These are phyloP conservation scores for Hemicordylus capensis DNA, from an alignment of 2,113 vertebrate genomes.

Conservation along the genomic window DNA sequence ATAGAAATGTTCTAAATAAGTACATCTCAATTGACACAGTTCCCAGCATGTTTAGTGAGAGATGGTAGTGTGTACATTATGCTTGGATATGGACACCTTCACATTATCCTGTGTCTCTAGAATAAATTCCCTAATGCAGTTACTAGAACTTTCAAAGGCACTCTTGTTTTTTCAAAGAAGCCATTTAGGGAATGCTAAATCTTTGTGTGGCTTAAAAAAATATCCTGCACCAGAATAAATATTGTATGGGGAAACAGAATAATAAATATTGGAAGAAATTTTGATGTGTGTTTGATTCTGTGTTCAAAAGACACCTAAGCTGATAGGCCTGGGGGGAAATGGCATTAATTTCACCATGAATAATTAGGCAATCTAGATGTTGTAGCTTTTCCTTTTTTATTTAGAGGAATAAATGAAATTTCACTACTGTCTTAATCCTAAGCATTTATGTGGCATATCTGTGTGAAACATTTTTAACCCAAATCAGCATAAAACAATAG, in stretches of 20 bases:
- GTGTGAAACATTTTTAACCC: not conserved
- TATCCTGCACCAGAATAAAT: not conserved
- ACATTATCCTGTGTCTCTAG: not conserved
- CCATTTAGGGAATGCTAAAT: not conserved
- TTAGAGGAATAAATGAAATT: not conserved
- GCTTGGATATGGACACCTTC: not conserved
- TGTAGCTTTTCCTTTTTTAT: not conserved
- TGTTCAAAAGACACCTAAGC: not conserved
- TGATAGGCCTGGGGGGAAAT: not conserved
- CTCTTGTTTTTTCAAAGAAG: not conserved
- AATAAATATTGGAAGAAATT: not conserved
- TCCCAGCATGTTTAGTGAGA: not conserved
- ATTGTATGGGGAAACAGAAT: not conserved
- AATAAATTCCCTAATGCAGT: not conserved
- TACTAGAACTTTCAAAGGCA: not conserved
- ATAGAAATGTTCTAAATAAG: no score
- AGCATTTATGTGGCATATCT: not conserved
- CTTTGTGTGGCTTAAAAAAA: no score
- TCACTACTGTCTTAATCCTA: not conserved
- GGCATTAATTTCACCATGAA: not conserved
- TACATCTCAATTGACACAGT: not conserved
- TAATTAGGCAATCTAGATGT: not conserved
- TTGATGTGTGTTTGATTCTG: not conserved
- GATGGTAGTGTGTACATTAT: not conserved
- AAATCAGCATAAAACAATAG: not conserved